Percentiles rank a stretch among this genome's conserved stretches.
phyloP scores from a whole-genome alignment of 2,888 invertebrate genomes.

The Autographa gamma region DNA sequence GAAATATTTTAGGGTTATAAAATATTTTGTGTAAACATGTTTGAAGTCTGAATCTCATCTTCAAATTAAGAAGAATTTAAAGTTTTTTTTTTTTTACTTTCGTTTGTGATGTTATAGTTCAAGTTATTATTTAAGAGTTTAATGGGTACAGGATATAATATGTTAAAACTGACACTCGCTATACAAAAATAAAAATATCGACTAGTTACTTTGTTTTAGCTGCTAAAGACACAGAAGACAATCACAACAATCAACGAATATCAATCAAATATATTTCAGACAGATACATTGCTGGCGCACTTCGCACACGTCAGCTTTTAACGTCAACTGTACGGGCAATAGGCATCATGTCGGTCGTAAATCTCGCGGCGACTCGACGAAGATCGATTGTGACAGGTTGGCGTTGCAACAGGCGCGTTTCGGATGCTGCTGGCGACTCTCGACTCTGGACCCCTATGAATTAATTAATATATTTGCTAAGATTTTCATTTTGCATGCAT shows the following conservation, averaged over 20 bases:
- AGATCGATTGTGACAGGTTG: conserved; percentile 75
- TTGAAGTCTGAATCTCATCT: background rate
- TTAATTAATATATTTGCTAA: conserved; percentile 47
- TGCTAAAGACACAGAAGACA: background rate
- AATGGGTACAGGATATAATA: too few species aligned
- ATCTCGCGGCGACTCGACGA: conserved; percentile 73
- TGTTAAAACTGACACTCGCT: too few species aligned
- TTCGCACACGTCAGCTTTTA: conserved; percentile 56
- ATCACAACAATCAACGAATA: conserved; percentile 32
- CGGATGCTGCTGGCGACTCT: conserved; percentile 49
- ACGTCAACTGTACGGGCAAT: conserved; percentile 71
- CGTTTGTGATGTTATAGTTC: background rate
- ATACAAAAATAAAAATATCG: too few species aligned
- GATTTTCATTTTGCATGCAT: conserved; percentile 27
- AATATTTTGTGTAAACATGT: background rate
- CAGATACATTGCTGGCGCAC: conserved; percentile 47
- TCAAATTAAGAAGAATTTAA: too few species aligned
- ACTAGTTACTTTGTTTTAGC: background rate
- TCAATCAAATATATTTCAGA: conserved; percentile 44
- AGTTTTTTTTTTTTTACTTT: background rate
- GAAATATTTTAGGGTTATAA: background rate
- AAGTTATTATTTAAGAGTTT: too few species aligned
- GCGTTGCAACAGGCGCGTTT: conserved; percentile 62
- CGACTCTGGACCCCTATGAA: conserved; percentile 36
- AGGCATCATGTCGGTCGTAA: conserved; percentile 75